Base-by-base conservation (phyloP, 2,888 invertebrate genomes). In the Mesorhabditis spiculigera region DNA sequence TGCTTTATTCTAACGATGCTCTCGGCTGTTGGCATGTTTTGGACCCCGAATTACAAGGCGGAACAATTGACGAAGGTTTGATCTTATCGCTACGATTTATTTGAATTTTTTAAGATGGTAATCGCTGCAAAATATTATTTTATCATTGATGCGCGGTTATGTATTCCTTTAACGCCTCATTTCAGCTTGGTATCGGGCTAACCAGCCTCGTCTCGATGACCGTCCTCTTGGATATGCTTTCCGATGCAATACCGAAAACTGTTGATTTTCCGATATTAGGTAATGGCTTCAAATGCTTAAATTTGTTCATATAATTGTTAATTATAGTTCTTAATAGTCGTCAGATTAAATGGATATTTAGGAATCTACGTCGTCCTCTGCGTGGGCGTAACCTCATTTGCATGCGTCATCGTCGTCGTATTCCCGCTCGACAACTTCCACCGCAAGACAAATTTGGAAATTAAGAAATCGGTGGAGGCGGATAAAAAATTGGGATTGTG, bases 11-110 rank as follows among this genome's bases (percentile, higher is more conserved):
- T 50, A 50, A 50, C 58, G n/a, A 10, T 50, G 8, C 58, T 50
- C 58, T 50, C 58, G n/a, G n/a, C n/a, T 50, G n/a, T 50, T n/a
- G 58, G 58, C 8, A 50, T 50, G 58, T 50, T 50, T 50, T 50
- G 58, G 58, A 13, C 58, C 8, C n/a, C 58, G 58, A 50, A 50
- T n/a, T 13, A 13, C 58, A 50, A 50, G n/a, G n/a, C 8, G 58
- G 58, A 50, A 50, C 58, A 50, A n/a, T 50, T 50, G 58, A 50
- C 58, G n/a, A 50, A 50, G 28, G 28, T 28, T 28, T 28, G 28
- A 28, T 28, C 28, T 28, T 28, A 28, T 28, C 28, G 28, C 28
- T 3, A 28, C 28, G 28, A 28, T 28, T 28, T 28, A 50, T 50
- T 50, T 50, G 8, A 13, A 50, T 10, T n/a, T 50, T 28, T 28